These are phyloP conservation scores for Intoshia linei DNA, from an alignment of 1,140 invertebrate genomes.

Conservation along the genomic window DNA sequence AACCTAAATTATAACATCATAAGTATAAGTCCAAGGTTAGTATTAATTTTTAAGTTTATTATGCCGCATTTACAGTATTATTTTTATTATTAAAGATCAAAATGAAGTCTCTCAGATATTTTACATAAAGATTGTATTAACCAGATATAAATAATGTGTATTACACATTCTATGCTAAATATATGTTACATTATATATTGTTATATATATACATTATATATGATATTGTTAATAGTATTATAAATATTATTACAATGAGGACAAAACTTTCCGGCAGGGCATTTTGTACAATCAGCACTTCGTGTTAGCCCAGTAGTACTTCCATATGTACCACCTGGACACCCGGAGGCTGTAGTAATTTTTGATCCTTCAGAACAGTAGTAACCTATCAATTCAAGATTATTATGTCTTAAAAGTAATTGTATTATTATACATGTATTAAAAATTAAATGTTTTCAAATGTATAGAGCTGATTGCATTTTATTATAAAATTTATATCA, in stretches of 20 bases:
- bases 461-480: no score
- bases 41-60: no score
- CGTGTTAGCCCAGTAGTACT: conserved; percentile 11
- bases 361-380: no score
- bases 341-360: conserved; percentile 10
- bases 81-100: neutral
- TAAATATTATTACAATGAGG: neutral
- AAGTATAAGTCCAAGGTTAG: neutral
- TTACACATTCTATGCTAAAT: no score
- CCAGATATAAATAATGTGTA: no score
- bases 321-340: conserved; percentile 11
- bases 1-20: no score
- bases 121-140: neutral
- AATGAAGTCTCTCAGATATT: neutral
- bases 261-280: conserved; percentile 12
- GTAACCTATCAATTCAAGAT: no score
- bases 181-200: neutral
- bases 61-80: neutral
- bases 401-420: no score
- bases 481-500: no score
- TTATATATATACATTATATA: neutral
- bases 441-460: no score
- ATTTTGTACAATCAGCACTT: conserved; percentile 7
- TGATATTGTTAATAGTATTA: neutral
- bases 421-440: no score